Conservation (phyloP, 2,797 vertebrate species). For the Trematocara caparti region DNA sequence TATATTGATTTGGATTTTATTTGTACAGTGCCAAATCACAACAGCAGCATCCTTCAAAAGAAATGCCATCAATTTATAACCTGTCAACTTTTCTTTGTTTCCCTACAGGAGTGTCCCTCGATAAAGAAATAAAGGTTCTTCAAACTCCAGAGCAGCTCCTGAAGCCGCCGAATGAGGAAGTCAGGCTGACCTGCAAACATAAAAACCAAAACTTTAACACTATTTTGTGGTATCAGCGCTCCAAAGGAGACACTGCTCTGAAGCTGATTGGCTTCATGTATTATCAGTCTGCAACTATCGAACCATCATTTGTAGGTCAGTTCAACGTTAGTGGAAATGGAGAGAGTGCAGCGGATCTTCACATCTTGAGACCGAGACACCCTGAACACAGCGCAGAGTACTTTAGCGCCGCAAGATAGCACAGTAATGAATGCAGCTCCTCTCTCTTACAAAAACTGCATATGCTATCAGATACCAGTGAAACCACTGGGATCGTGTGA, state of each 20-base stretch:
- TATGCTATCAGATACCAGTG: not conserved
- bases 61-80: not conserved
- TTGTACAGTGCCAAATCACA: too few relatives aligned
- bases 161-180: not conserved
- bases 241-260: not conserved
- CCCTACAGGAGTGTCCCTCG: not conserved
- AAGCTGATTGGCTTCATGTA: constrained; percentile 16
- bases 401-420: constrained; percentile 17
- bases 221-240: constrained; percentile 33
- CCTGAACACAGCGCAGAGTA: constrained; percentile 33
- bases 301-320: not conserved
- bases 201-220: constrained; percentile 6
- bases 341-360: constrained; percentile 1
- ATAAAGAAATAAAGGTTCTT: not conserved
- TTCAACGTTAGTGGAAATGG: constrained; percentile 35
- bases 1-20: not conserved
- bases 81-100: not conserved
- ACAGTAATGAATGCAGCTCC: not conserved
- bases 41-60: not conserved
- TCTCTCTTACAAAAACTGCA: not conserved
- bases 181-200: constrained; percentile 4
- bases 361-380: not conserved
- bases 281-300: not conserved
- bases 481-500: not conserved
- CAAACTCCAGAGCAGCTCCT: not conserved